phyloP scores from a whole-genome alignment of 2,113 vertebrate species.

The Origma solitaria region DNA sequence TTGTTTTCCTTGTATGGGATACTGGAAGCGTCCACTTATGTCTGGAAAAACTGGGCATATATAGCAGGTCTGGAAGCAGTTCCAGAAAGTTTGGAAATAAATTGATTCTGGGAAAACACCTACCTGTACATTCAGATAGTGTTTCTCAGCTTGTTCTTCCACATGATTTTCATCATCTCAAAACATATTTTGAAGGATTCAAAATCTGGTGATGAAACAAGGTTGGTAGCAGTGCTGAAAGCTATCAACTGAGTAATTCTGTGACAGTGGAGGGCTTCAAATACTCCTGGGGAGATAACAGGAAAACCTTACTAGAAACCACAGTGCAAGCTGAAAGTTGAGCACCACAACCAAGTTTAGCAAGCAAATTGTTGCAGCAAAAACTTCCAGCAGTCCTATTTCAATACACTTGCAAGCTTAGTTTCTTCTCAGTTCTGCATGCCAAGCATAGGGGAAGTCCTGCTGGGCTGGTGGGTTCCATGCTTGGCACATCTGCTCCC shows the following conservation, averaged over 20 bases:
- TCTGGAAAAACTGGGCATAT: not conserved
- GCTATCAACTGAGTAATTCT: not conserved
- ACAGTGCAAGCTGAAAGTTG: not conserved
- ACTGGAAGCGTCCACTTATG: not conserved
- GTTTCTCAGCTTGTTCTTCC: not conserved
- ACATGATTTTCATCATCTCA: not conserved
- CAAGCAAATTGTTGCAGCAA: not conserved
- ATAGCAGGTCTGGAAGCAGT: not conserved
- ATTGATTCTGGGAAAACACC: not conserved
- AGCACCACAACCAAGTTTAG: not conserved
- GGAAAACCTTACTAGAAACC: not conserved
- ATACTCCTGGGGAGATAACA: not conserved
- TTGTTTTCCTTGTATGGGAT: not conserved
- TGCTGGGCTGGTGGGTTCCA: not conserved
- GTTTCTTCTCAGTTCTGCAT: not conserved
- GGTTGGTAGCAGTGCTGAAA: not conserved
- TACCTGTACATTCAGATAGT: not conserved
- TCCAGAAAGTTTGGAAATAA: not conserved
- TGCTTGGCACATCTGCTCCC: accelerated
- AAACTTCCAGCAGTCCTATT: not conserved
- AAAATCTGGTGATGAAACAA: not conserved
- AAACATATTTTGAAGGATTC: not conserved
- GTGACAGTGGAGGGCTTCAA: not conserved
- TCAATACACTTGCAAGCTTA: not conserved
- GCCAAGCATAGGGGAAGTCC: not conserved